These are phyloP conservation scores for Edolisoma coerulescens DNA, from an alignment of 2,113 vertebrate species.

Conservation along the genomic window DNA sequence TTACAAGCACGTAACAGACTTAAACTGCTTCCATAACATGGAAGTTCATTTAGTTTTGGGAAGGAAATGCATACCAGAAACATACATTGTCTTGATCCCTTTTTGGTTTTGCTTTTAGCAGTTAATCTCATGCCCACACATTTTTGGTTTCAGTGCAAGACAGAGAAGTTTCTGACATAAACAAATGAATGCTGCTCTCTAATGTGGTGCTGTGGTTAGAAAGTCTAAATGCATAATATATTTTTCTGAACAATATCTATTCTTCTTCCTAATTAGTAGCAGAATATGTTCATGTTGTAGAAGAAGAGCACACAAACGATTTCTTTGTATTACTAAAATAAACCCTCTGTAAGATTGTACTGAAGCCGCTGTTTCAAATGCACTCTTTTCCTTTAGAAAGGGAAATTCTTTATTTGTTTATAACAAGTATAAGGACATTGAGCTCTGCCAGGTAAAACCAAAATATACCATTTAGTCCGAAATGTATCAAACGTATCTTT, in stretches of 20 bases:
- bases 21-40: not conserved
- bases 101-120: not conserved
- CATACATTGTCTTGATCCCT: not conserved
- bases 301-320: not conserved
- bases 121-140: not conserved
- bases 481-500: not conserved
- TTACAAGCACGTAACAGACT: not conserved
- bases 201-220: not conserved
- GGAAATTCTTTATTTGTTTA: not conserved
- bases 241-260: slow-evolving; percentile 5
- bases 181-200: not conserved
- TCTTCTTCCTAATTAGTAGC: slow-evolving; percentile 26
- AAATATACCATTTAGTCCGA: not conserved
- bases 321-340: slow-evolving; percentile 2
- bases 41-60: not conserved
- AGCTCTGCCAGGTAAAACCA: not conserved
- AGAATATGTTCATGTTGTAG: not conserved
- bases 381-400: not conserved
- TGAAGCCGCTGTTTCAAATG: not conserved
- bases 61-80: not conserved
- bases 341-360: not conserved
- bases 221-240: not conserved
- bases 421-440: not conserved
- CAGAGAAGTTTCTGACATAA: not conserved
- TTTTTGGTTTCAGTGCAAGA: not conserved